Percentiles rank a stretch among this genome's conserved stretches.
These are phyloP conservation scores for Circaetus gallicus DNA, from an alignment of 2,113 vertebrate genomes.

Conservation along the genomic window DNA sequence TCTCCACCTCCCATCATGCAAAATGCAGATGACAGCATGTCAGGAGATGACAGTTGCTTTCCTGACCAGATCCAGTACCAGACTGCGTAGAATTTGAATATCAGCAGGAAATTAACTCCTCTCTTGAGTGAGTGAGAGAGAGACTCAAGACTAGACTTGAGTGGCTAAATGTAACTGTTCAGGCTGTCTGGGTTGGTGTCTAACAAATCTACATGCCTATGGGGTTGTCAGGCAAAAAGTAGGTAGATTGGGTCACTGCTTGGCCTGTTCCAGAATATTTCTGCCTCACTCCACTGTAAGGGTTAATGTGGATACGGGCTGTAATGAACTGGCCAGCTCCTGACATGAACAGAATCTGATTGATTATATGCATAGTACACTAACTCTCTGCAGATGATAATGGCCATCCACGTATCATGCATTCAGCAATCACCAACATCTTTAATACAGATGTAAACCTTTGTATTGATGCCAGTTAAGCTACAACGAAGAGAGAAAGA, in stretches of 20 bases:
- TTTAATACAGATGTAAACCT: slow-evolving; percentile 80
- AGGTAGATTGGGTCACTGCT: background rate
- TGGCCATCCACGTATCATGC: slow-evolving; percentile 71
- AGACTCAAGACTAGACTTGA: background rate
- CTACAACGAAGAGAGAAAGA: slow-evolving; percentile 68
- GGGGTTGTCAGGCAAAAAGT: background rate
- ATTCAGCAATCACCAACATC: slow-evolving; percentile 78
- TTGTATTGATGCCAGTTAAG: slow-evolving; percentile 73
- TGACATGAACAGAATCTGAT: slow-evolving; percentile 73
- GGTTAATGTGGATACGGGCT: slow-evolving; percentile 56
- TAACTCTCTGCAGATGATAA: slow-evolving; percentile 79
- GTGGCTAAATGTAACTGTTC: background rate
- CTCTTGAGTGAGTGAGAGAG: background rate
- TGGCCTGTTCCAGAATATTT: background rate
- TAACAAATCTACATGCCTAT: background rate
- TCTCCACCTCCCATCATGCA: background rate
- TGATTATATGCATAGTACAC: slow-evolving; percentile 72
- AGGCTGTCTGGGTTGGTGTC: background rate
- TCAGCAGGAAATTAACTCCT: background rate
- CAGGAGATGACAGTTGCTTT: background rate
- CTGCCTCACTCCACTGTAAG: slow-evolving; percentile 59
- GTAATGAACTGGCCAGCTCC: slow-evolving; percentile 64
- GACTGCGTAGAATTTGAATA: background rate
- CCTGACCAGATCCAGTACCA: background rate
- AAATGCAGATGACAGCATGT: background rate